Percentiles rank a stretch among this genome's conserved stretches.
These are phyloP conservation scores for Aspidoscelis tigris DNA, from an alignment of 2,113 vertebrate genomes.

Conservation along the genomic window DNA sequence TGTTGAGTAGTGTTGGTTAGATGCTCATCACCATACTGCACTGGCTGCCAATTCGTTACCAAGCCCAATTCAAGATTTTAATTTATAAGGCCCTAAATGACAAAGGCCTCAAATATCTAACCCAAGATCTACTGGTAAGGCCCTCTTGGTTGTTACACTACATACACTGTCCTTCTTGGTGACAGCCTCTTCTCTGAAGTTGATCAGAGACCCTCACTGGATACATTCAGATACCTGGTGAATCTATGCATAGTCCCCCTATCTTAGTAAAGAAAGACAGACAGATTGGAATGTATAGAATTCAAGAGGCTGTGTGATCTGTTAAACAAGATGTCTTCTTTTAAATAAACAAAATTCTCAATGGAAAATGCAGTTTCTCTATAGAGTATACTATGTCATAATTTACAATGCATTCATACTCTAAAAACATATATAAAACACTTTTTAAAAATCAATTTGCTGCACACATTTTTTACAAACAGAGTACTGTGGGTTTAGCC, in stretches of 20 bases:
- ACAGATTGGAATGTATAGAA: background rate
- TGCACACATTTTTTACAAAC: background rate
- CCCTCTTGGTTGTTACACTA: too few species aligned
- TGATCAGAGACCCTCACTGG: too few species aligned
- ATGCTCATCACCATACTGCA: too few species aligned
- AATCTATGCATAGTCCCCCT: background rate
- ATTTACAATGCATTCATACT: background rate
- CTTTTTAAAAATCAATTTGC: background rate
- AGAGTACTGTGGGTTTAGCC: background rate
- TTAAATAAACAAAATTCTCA: background rate
- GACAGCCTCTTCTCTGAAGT: too few species aligned
- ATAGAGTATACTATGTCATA: background rate
- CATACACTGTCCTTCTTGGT: too few species aligned
- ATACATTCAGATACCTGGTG: background rate
- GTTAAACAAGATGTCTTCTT: conserved; percentile 6
- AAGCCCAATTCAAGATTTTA: too few species aligned
- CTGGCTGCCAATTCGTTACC: too few species aligned
- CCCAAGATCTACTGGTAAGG: too few species aligned
- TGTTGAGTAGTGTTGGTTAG: too few species aligned
- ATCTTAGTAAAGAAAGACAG: background rate
- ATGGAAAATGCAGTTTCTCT: background rate
- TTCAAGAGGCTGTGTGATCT: background rate
- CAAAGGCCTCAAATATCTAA: too few species aligned
- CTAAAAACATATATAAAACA: background rate
- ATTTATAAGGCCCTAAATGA: too few species aligned